Base-by-base conservation (phyloP, 2,888 invertebrate species). In the Sphaeridia pumilis region DNA sequence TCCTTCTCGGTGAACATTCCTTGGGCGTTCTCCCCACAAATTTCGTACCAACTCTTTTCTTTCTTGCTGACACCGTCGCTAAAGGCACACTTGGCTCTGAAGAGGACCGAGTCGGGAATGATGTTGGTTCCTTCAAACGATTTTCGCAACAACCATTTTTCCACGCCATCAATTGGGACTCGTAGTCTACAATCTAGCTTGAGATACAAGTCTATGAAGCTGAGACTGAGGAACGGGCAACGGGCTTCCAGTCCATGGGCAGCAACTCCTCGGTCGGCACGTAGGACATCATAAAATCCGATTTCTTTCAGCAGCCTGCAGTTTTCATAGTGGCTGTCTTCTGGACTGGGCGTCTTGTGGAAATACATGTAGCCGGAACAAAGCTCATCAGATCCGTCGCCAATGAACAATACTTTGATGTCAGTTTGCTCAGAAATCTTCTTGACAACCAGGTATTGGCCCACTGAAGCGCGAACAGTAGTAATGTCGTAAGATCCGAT, bases 401-500 rank as follows among this genome's bases (percentile, higher is more conserved):
- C 59, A 36, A 59, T 59, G 17, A 59, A 54, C n/a, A 59, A 41
- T 10, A 57, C 57, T 28, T 54, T 59, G 44, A 59, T 59, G 25
- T 59, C 59, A 31, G 59, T 59, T 27, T 49, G 42, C 38, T 57
- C 36, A 2, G 54, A 38, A 28, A 59, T 59, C 42, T 59, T 59
- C 46, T 59, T 59, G 14, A 54, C 57, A 14, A 93, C 71, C 28
- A 93, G 70, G 69, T 83, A 83, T 89, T 93, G 90, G 2, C 79
- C 77, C 70, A 65, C 42, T 65, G 88, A 87, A 2, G 89, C 89
- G 57, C 90, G 75, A 57, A 86, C 77, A 3, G 88, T 88, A 1
- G 89, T 89, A 55, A 89, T 87, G 66, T 90, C 90, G 65, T 81
- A 90, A 0, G 87, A 84, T 73, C 94, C 95, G 61, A 94, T 73